Percentiles rank a stretch among this genome's conserved stretches.
Evolutionary conservation across 2,797 vertebrate genomes (phyloP).

Genomic region (Lepidocolaptes lacrymiger): DNA sequence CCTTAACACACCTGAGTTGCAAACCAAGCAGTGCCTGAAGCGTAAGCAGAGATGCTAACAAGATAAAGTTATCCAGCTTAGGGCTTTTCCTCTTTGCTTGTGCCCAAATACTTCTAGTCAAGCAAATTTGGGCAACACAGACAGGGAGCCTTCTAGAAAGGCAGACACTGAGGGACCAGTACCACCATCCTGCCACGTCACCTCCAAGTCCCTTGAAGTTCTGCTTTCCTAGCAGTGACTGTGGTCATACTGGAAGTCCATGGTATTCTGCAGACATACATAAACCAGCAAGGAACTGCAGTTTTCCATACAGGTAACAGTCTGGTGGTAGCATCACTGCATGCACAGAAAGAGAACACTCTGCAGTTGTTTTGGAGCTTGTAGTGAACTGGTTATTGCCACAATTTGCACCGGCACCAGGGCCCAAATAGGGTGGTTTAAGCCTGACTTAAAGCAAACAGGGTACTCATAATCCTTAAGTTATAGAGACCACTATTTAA

Average conservation of each 20-base stretch:
- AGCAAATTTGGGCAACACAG: not conserved
- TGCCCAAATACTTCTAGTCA: not conserved
- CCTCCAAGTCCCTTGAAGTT: not conserved
- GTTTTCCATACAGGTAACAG: not conserved
- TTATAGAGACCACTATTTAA: not conserved
- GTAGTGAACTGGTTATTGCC: not conserved
- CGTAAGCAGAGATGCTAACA: not conserved
- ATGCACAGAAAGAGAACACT: not conserved
- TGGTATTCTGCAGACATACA: not conserved
- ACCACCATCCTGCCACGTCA: accelerated
- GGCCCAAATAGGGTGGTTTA: not conserved
- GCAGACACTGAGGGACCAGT: not conserved
- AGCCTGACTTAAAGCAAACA: not conserved
- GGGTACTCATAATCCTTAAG: not conserved
- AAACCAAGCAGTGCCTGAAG: not conserved
- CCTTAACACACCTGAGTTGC: not conserved
- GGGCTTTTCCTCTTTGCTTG: not conserved
- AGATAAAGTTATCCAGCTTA: not conserved
- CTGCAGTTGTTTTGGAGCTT: not conserved
- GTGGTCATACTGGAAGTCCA: not conserved
- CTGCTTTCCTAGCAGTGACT: not conserved
- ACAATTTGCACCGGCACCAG: not conserved
- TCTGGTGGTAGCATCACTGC: not conserved
- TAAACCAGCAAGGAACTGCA: not conserved
- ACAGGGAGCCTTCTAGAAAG: not conserved